Conservation (phyloP, 2,888 invertebrate species). For the Eupithecia dodoneata region DNA sequence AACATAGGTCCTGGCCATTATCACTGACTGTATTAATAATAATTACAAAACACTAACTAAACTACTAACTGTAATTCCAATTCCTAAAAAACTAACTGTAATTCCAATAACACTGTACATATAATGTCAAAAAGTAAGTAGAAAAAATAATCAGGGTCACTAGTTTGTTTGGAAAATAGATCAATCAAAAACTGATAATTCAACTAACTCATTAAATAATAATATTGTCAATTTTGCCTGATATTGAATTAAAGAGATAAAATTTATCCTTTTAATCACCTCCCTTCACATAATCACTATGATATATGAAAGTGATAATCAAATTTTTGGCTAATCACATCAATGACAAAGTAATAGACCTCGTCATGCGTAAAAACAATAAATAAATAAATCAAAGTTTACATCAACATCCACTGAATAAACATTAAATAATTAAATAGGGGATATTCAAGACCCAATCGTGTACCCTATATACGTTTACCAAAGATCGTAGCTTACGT, state of each 20-base stretch:
- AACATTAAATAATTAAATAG: no score
- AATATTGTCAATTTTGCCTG: not conserved
- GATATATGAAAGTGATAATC: not conserved
- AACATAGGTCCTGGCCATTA: no score
- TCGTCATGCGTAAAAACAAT: not conserved
- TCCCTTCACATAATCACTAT: not conserved
- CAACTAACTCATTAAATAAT: not conserved
- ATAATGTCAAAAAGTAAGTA: no score
- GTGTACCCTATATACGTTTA: no score
- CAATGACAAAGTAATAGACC: not conserved
- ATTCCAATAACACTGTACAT: no score
- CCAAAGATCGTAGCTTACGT: no score
- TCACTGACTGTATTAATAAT: no score
- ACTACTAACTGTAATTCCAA: no score
- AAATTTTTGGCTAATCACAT: not conserved
- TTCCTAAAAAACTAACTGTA: no score
- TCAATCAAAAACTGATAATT: not conserved
- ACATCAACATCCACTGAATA: not conserved
- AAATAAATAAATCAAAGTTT: not conserved
- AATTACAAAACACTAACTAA: no score
- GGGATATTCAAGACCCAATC: no score
- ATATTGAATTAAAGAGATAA: not conserved
- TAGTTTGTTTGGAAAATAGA: not conserved
- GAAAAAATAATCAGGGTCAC: no score
- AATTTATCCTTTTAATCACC: not conserved